Base-by-base conservation (phyloP, 2,888 invertebrate species). In the Eupithecia exiguata region DNA sequence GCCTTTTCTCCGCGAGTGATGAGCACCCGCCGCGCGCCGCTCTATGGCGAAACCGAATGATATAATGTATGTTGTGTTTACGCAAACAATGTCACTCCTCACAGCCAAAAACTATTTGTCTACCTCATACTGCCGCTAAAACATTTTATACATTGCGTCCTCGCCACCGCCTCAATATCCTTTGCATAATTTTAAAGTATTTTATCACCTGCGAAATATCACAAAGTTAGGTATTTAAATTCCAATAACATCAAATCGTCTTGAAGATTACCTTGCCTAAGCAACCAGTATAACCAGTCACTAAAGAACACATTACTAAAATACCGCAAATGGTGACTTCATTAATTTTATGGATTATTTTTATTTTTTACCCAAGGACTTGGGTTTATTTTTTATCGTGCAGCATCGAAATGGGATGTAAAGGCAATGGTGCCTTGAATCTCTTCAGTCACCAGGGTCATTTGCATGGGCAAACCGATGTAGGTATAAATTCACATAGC, bases 1-100 rank as follows among this genome's bases (percentile, higher is more conserved):
- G 81, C 80, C 80, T 86, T 86, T 85, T 84, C 84, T 82, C 84
- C 78, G 70, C 77, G 75, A 76, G 73, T 78, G 78, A 80, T 74
- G 82, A 82, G 77, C 76, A 71, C 69, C 68, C 67, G 35, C 76
- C 76, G 74, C 70, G 75, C 72, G 74, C 74, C 18, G 21, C 21
- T 18, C 72, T 76, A 74, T 84, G 81, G 81, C 76, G 84, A 86
- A 85, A 84, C 71, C 70, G 76, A 75, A 75, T 87, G 82, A 84
- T 85, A 87, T 87, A 87, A 86, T 83, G 75, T 73, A 76, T 78
- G 76, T 79, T 79, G 70, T 80, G 84, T 88, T 89, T 88, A 84
- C 87, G 87, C 82, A 89, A 90, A 87, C 79, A 82, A 79, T 83
- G 73, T 81, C 82, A 81, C 80, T 81, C 78, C 78, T 78, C 81